phyloP scores from a whole-genome alignment of 2,113 vertebrate species.

The Pelodiscus sinensis region DNA sequence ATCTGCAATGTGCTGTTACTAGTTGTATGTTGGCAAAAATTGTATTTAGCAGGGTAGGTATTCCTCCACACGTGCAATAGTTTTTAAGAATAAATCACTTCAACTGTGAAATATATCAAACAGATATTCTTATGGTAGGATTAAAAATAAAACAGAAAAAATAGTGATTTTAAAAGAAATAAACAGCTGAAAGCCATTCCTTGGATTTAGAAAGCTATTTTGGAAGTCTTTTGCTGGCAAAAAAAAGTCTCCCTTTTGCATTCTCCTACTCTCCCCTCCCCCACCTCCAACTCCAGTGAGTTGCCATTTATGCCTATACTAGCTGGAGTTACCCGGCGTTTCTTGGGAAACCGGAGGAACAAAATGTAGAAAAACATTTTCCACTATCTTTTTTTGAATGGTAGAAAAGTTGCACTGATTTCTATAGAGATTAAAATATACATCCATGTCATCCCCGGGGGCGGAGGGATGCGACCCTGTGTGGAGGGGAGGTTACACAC shows the following conservation, averaged over 20 bases:
- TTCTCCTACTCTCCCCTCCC: accelerated
- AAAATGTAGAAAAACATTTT: too few species aligned
- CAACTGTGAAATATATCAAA: neutral
- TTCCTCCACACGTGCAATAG: neutral
- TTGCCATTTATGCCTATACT: neutral
- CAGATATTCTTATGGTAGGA: neutral
- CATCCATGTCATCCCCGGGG: too few species aligned
- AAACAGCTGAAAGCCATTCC: neutral
- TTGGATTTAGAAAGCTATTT: neutral
- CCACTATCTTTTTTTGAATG: too few species aligned
- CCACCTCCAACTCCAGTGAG: neutral
- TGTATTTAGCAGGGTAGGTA: neutral
- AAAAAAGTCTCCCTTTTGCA: neutral
- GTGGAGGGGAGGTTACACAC: too few species aligned
- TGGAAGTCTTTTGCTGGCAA: neutral
- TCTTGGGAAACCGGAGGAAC: too few species aligned
- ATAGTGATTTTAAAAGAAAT: neutral
- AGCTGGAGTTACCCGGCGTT: too few species aligned
- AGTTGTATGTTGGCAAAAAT: neutral
- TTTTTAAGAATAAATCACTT: neutral
- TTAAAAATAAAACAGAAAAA: neutral
- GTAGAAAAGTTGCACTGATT: too few species aligned
- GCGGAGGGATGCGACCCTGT: too few species aligned
- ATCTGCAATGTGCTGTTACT: neutral
- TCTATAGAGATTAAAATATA: too few species aligned